A percentile compares a stretch with the other conserved stretches of the same genome.
These are phyloP conservation scores for Myotis daubentonii DNA, from an alignment of 2,797 vertebrate genomes.

Conservation along the genomic window DNA sequence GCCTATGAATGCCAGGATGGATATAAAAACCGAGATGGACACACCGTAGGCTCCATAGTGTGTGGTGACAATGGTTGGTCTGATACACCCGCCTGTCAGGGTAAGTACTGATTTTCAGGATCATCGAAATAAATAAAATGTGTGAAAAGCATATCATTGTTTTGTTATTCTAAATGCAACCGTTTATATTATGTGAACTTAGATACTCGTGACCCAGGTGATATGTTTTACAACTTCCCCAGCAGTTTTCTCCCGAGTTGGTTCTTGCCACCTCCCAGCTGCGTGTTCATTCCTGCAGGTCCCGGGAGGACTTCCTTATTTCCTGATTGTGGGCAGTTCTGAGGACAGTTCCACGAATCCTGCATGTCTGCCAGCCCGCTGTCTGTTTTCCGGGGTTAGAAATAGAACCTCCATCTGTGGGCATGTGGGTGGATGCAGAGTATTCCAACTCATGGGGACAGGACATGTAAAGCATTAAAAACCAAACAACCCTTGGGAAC, in stretches of 20 bases:
- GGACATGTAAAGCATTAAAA: background rate
- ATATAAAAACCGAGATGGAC: slow-evolving; percentile 59
- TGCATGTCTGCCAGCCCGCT: background rate
- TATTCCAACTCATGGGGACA: background rate
- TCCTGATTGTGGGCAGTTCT: background rate
- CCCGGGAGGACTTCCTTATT: background rate
- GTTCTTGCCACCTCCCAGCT: background rate
- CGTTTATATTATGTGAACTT: background rate
- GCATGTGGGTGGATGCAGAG: background rate
- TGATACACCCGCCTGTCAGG: slow-evolving; percentile 51
- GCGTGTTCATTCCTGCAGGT: background rate
- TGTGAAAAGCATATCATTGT: accelerated
- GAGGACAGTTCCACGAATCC: background rate
- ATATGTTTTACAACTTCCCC: background rate
- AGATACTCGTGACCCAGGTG: background rate
- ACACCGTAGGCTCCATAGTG: background rate
- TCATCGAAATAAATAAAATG: no score
- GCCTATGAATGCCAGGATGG: slow-evolving; percentile 78
- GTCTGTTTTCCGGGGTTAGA: background rate
- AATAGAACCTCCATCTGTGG: background rate
- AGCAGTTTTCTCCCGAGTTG: background rate
- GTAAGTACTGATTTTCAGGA: slow-evolving; percentile 55
- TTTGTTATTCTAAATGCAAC: background rate
- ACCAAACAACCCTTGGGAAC: background rate
- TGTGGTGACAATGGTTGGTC: slow-evolving; percentile 79